These are phyloP conservation scores for Halcyon smyrnensis DNA, from an alignment of 2,797 vertebrate species.

Conservation along the genomic window DNA sequence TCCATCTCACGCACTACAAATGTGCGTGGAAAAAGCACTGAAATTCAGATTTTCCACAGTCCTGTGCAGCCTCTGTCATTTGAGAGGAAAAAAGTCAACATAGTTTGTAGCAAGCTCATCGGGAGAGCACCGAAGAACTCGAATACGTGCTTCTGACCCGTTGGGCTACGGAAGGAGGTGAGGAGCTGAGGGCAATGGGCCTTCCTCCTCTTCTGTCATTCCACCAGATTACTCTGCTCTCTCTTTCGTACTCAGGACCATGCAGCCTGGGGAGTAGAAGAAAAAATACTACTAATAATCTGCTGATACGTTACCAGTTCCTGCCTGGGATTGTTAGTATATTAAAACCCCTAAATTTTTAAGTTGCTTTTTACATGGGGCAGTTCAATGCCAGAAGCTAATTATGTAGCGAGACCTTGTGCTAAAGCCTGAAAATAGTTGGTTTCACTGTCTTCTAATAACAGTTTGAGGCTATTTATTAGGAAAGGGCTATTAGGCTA, in stretches of 20 bases:
- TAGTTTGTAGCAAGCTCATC: background rate
- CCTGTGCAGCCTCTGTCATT: background rate
- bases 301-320: background rate
- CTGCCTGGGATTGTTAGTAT: background rate
- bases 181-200: background rate
- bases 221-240: background rate
- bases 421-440: background rate
- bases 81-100: background rate
- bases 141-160: fast-evolving
- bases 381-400: background rate
- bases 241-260: background rate
- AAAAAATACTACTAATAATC: background rate
- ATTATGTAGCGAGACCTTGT: background rate
- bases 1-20: background rate
- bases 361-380: background rate
- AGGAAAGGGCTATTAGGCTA: background rate
- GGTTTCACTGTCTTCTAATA: background rate
- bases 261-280: background rate
- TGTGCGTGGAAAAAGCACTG: background rate
- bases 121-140: background rate
- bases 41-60: background rate
- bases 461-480: background rate
- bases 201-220: background rate
- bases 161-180: background rate
- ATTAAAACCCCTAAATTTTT: background rate